phyloP scores from a whole-genome alignment of 2,888 invertebrate genomes.

The Watsonalla cultraria region DNA sequence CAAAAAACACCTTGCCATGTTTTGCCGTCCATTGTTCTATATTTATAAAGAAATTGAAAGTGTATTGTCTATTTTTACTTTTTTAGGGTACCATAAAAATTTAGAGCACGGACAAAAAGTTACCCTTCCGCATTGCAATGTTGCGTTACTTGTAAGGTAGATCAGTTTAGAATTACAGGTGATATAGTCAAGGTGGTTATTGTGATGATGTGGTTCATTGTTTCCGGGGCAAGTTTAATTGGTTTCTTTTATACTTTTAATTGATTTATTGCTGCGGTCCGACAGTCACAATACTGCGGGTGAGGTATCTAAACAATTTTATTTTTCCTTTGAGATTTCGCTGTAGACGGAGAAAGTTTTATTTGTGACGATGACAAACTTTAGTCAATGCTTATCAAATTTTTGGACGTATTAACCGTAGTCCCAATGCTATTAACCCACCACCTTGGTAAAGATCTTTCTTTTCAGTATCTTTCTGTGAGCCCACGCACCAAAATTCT shows the following conservation, averaged over 20 bases:
- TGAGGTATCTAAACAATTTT: constrained; percentile 24
- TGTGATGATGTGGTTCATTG: constrained; percentile 68
- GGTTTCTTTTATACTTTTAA: constrained; percentile 67
- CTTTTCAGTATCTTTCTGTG: too few species aligned
- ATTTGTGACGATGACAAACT: too few species aligned
- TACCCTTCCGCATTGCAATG: constrained; percentile 70
- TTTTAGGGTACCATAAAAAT: constrained; percentile 65
- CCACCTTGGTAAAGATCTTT: too few species aligned
- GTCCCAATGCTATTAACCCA: too few species aligned
- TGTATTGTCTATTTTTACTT: constrained; percentile 60
- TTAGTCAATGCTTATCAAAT: too few species aligned
- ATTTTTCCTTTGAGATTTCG: too few species aligned
- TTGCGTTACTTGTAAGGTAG: constrained; percentile 44
- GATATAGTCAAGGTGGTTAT: constrained; percentile 69
- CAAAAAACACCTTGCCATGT: constrained; percentile 71
- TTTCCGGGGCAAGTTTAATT: constrained; percentile 54
- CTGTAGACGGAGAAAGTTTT: too few species aligned
- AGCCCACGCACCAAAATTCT: too few species aligned
- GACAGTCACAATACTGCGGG: constrained; percentile 29
- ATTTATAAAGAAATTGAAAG: constrained; percentile 78
- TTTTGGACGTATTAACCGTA: too few species aligned
- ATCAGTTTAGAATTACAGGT: constrained; percentile 73
- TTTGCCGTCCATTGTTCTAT: constrained; percentile 37
- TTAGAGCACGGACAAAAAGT: constrained; percentile 69
- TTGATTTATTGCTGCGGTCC: constrained; percentile 64